Evolutionary conservation across 2,888 invertebrate genomes (phyloP).

Genomic region (Dioctria linearis): DNA sequence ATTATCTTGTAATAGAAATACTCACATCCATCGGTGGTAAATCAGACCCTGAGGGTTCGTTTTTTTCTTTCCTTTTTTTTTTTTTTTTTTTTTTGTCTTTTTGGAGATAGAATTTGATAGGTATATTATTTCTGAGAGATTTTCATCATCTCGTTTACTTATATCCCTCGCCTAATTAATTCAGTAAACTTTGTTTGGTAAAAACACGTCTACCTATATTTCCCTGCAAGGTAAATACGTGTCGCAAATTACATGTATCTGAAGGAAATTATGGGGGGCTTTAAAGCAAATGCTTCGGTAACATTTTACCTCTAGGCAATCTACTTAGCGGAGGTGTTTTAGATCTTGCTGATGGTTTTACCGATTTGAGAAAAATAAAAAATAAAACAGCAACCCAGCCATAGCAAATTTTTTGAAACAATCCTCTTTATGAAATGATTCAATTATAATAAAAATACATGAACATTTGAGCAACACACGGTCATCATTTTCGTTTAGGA

Average conservation of each 20-base stretch:
- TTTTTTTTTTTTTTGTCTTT: too few relatives aligned
- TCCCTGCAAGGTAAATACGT: neutral
- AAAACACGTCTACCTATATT: too few relatives aligned
- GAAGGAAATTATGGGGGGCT: neutral
- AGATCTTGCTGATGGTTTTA: too few relatives aligned
- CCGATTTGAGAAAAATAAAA: too few relatives aligned
- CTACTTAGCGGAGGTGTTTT: too few relatives aligned
- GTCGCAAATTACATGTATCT: conserved; percentile 1
- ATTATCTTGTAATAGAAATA: conserved; percentile 43
- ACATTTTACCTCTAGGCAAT: neutral
- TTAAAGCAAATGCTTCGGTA: neutral
- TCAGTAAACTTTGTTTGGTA: conserved; percentile 14
- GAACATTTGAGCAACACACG: too few relatives aligned
- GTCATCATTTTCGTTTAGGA: too few relatives aligned
- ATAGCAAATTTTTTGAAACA: too few relatives aligned
- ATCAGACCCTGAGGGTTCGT: conserved; percentile 31
- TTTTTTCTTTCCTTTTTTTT: neutral
- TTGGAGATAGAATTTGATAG: conserved; percentile 18
- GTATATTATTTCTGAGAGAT: neutral
- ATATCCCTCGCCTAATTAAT: conserved; percentile 16
- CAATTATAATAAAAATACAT: too few relatives aligned
- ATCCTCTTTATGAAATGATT: too few relatives aligned
- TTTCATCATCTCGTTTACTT: neutral
- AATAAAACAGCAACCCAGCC: too few relatives aligned
- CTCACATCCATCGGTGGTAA: conserved; percentile 9